phyloP scores from a whole-genome alignment of 2,113 vertebrate genomes.

The Pelusios castaneus region DNA sequence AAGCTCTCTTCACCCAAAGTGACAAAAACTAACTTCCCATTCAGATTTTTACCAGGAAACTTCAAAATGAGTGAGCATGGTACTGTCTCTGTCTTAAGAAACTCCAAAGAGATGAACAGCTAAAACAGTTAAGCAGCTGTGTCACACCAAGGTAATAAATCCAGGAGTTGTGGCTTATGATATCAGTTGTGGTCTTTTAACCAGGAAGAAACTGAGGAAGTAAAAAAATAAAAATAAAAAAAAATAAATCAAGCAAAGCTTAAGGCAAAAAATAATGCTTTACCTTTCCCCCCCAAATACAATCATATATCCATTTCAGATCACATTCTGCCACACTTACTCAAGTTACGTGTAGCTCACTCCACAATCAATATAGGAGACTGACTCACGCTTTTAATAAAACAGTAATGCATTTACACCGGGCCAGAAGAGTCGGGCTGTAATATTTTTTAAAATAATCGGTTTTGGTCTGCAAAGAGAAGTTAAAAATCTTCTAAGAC shows the following conservation, averaged over 20 bases:
- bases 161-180: neutral
- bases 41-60: neutral
- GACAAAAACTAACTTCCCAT: neutral
- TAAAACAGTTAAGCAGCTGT: neutral
- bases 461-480: neutral
- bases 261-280: neutral
- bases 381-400: neutral
- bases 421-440: accelerated
- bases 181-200: neutral
- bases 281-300: neutral
- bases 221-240: neutral
- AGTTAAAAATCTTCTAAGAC: neutral
- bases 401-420: neutral
- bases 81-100: neutral
- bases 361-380: neutral
- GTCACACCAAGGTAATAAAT: neutral
- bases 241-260: neutral
- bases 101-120: neutral
- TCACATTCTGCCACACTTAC: neutral
- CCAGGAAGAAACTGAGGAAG: neutral
- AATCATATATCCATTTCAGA: neutral
- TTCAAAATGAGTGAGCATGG: neutral
- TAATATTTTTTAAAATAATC: neutral
- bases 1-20: neutral
- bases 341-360: neutral